Evolutionary conservation across 1,140 invertebrate genomes (phyloP), one percentile per base, ranked within the genome.

Genomic region (Drosophila pseudoobscura): DNA sequence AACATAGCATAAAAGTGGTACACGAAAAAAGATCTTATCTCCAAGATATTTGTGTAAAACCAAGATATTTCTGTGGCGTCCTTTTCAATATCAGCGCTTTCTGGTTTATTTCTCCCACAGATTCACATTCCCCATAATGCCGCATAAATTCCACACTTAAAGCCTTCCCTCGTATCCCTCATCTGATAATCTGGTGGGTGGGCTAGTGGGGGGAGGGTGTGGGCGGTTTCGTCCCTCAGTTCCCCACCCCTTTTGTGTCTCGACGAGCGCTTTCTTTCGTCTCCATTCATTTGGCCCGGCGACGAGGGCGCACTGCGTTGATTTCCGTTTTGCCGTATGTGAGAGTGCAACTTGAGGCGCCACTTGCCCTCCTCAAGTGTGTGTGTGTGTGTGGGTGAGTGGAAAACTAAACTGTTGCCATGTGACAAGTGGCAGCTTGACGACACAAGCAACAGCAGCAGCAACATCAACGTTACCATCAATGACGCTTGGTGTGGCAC

Each of bases 381-480:
- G 13, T 61, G 49, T 61, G 49, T 44, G 51, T 61, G 52, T 62
- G 31, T 59, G 58, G 71, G 74, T 85, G 74, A 75, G 84, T 78
- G 76, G 70, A 75, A 82, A 88, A 87, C 82, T 87, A 87, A 87
- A 88, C 82, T 87, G 82, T 87, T 87, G 83, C 82, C 78, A 87
- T 87, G 83, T 87, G 82, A 88, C 82, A 87, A 87, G 82, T 87
- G 83, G 74, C 83, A 87, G 82, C 82, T 87, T 87, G 82, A 87
- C 75, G 82, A 87, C 74, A 69, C 58, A 61, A 64, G 56, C 53
- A 56, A 39, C 20, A 63, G 62, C 69, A 45, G 46, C 45, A 41
- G 46, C 73, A 49, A 54, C 78, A 63, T 75, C 80, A 75, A 74
- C 80, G 80, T 85, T 82, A 85, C 82, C 80, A 74, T 85, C 82